Conservation (phyloP, 2,113 vertebrate genomes). For the Ceratotherium simum region DNA sequence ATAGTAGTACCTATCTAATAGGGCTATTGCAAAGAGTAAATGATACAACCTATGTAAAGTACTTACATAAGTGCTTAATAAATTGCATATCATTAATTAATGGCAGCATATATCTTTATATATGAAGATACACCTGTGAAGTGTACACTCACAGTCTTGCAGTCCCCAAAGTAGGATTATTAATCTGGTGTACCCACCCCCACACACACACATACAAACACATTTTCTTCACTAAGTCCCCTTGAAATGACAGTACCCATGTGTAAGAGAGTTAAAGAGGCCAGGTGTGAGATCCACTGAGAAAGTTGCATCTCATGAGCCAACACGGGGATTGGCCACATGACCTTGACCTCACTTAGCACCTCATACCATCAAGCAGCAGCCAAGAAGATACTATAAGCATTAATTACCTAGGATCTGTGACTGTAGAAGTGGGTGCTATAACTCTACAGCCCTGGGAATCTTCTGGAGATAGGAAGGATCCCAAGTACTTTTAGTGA, state of each 20-base stretch:
- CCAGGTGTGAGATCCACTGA: not conserved
- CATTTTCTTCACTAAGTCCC: not conserved
- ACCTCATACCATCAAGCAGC: not conserved
- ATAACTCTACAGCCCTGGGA: not conserved
- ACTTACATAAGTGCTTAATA: not conserved
- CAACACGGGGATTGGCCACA: not conserved
- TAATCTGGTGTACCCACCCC: not conserved
- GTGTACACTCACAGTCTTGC: not conserved
- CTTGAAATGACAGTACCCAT: not conserved
- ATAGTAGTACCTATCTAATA: not conserved
- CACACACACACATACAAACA: not conserved
- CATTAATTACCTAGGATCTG: not conserved
- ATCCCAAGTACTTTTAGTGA: not conserved
- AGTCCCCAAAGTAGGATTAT: not conserved
- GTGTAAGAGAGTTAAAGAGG: not conserved
- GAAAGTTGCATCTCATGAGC: not conserved
- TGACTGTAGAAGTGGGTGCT: not conserved
- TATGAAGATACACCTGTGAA: not conserved
- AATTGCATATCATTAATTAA: not conserved
- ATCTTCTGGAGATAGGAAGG: not conserved
- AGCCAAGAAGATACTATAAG: not conserved
- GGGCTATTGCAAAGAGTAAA: not conserved
- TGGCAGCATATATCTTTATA: not conserved
- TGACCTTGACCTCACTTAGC: not conserved
- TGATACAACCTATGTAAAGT: not conserved